Evolutionary conservation across 2,888 invertebrate species (phyloP).

Genomic region (Eretmocerus hayati): DNA sequence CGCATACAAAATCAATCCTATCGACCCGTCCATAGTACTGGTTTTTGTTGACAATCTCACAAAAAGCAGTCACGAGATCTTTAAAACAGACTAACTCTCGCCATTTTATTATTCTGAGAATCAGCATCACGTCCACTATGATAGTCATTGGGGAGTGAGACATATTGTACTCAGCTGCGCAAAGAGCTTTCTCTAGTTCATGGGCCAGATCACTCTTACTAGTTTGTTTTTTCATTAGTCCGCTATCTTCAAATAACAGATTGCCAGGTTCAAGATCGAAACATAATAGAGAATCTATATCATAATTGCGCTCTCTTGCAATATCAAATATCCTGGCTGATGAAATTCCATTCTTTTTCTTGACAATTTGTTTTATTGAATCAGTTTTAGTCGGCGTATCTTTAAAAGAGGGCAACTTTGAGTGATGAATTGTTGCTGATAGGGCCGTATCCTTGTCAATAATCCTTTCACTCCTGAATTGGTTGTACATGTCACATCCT

Average conservation of each 20-base stretch:
- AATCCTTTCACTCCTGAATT: constrained; percentile 2
- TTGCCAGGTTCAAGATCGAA: constrained; percentile 3
- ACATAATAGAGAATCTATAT: not conserved
- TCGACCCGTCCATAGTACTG: not conserved
- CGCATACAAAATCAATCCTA: constrained; percentile 3
- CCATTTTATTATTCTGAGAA: not conserved
- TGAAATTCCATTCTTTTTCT: not conserved
- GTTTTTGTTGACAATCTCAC: not conserved
- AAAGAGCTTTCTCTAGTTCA: constrained; percentile 2
- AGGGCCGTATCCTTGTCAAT: not conserved
- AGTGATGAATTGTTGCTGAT: not conserved
- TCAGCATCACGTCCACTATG: constrained; percentile 2
- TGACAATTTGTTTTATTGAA: not conserved
- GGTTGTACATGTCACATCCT: not conserved
- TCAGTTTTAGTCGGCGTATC: not conserved
- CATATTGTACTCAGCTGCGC: not conserved
- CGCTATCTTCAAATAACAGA: constrained; percentile 2
- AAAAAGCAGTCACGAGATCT: constrained; percentile 2
- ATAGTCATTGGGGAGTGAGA: not conserved
- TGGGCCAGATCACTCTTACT: not conserved
- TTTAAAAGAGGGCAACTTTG: constrained; percentile 1
- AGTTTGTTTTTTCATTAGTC: constrained; percentile 4
- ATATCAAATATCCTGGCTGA: not conserved
- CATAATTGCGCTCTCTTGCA: not conserved
- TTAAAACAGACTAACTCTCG: not conserved